These are phyloP conservation scores for Pseudobourletiella spinata DNA, from an alignment of 1,140 invertebrate genomes.

Conservation along the genomic window DNA sequence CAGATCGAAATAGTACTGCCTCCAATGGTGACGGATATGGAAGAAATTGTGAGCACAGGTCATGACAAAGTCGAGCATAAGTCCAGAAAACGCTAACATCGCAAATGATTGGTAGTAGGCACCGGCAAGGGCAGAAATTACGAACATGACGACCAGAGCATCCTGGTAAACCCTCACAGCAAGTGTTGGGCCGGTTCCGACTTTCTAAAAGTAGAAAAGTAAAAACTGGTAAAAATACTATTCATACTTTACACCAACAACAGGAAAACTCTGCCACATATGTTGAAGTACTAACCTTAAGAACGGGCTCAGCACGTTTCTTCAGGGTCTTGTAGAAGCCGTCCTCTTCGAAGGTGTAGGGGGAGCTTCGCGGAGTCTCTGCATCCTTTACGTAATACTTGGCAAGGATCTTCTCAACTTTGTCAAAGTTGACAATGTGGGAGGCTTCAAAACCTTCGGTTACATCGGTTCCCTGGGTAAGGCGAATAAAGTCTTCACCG, in stretches of 20 bases:
- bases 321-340: slow-evolving; percentile 36
- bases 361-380: slow-evolving; percentile 27
- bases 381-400: slow-evolving; percentile 33
- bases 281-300: too few species aligned
- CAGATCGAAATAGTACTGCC: slow-evolving; percentile 72
- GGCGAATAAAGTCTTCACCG: slow-evolving; percentile 36
- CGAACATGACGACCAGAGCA: slow-evolving; percentile 22
- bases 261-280: too few species aligned
- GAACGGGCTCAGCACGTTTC: too few species aligned
- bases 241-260: too few species aligned
- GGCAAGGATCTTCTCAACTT: too few species aligned
- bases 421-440: slow-evolving; percentile 31
- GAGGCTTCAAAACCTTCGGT: slow-evolving; percentile 38
- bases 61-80: slow-evolving; percentile 49
- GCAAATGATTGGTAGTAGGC: neutral
- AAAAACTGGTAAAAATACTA: too few species aligned
- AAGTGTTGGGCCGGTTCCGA: slow-evolving; percentile 34
- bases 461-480: slow-evolving; percentile 37
- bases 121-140: slow-evolving; percentile 6
- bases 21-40: slow-evolving; percentile 66
- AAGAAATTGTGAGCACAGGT: slow-evolving; percentile 70
- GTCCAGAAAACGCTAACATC: slow-evolving; percentile 42
- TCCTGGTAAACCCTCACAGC: slow-evolving; percentile 34
- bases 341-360: slow-evolving; percentile 32
- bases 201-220: too few species aligned